These are phyloP conservation scores for Acropternis orthonyx DNA, from an alignment of 2,797 vertebrate species.

Conservation along the genomic window DNA sequence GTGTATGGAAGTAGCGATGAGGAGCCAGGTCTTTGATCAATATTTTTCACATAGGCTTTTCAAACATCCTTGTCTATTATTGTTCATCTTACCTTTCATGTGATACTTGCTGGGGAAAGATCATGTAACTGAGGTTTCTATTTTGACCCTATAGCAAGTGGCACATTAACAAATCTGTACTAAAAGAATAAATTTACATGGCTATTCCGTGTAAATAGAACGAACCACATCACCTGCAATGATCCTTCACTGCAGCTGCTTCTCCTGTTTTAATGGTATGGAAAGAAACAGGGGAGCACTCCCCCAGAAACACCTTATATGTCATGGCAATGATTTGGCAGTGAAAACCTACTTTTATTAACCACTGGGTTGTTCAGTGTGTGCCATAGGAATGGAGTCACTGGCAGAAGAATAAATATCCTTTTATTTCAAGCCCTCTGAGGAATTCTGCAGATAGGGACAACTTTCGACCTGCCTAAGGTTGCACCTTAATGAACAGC, in stretches of 20 bases:
- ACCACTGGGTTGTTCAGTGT: fast-evolving
- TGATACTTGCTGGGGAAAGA: neutral
- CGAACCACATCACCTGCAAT: neutral
- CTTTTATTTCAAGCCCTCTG: neutral
- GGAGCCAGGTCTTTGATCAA: neutral
- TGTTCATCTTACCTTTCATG: neutral
- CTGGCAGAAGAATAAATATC: neutral
- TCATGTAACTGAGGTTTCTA: neutral
- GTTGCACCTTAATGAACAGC: neutral
- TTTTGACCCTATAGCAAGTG: neutral
- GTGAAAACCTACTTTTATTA: neutral
- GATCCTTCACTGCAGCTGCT: neutral
- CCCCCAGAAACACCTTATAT: neutral
- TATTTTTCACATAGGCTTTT: neutral
- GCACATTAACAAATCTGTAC: neutral
- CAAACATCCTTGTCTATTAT: neutral
- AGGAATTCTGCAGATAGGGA: neutral
- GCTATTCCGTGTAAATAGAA: neutral
- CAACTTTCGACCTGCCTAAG: neutral
- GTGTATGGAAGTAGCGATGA: neutral
- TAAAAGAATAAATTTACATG: neutral
- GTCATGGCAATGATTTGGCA: neutral
- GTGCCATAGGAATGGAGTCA: neutral
- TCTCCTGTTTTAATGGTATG: neutral
- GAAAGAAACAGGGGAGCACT: neutral